Evolutionary conservation across 2,888 invertebrate species (phyloP).

Genomic region (Drosophila parthenogenetica): DNA sequence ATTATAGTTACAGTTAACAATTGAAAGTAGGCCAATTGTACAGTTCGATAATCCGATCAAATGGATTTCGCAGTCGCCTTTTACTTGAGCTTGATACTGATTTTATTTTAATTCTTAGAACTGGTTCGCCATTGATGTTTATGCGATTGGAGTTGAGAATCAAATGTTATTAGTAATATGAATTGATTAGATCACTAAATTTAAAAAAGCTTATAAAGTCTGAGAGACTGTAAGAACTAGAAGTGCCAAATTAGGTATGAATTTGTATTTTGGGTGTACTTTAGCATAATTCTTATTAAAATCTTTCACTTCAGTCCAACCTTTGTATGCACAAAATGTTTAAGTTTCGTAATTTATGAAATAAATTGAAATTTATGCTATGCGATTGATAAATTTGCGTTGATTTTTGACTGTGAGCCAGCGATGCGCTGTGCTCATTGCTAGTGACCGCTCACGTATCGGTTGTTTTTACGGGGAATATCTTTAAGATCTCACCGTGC

Average conservation of each 20-base stretch:
- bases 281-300: too few relatives aligned
- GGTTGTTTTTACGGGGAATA: slow-evolving; percentile 24
- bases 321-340: slow-evolving; percentile 7
- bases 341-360: slow-evolving; percentile 6
- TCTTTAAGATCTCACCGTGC: slow-evolving; percentile 50
- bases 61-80: slow-evolving; percentile 1
- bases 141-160: background rate
- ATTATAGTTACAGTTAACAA: slow-evolving; percentile 27
- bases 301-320: background rate
- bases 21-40: slow-evolving; percentile 36
- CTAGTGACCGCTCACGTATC: slow-evolving; percentile 70
- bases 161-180: background rate
- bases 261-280: too few relatives aligned
- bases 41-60: slow-evolving; percentile 8
- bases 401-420: background rate
- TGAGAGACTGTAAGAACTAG: too few relatives aligned
- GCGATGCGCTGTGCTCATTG: slow-evolving; percentile 44
- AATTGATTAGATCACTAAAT: too few relatives aligned
- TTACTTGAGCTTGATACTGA: background rate
- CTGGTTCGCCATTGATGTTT: background rate
- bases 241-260: too few relatives aligned
- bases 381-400: slow-evolving; percentile 35
- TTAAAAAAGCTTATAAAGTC: too few relatives aligned
- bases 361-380: slow-evolving; percentile 18
- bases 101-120: background rate